phyloP scores from a whole-genome alignment of 2,113 vertebrate species.

The Lasiurus borealis region DNA sequence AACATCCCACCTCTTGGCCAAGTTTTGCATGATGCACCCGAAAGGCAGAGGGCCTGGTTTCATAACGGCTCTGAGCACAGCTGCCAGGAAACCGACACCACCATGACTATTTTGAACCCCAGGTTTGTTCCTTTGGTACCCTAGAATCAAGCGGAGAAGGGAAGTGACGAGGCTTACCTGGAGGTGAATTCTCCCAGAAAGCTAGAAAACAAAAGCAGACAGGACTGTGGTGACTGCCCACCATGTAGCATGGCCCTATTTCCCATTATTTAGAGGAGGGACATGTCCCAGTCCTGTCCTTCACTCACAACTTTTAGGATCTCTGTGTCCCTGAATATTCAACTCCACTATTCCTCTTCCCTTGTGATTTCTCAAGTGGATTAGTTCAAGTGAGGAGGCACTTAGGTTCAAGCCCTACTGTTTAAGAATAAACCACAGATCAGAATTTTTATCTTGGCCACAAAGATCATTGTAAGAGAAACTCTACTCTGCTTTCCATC shows the following conservation, averaged over 20 bases:
- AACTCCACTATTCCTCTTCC: neutral
- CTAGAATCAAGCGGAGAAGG: neutral
- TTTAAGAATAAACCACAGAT: neutral
- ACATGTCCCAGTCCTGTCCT: accelerated
- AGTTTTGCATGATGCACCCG: accelerated
- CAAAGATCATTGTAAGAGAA: neutral
- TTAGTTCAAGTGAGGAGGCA: neutral
- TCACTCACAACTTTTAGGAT: neutral
- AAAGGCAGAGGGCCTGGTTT: neutral
- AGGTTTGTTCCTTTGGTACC: neutral
- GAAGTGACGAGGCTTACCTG: conserved; percentile 83
- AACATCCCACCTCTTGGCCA: neutral
- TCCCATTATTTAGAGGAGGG: accelerated
- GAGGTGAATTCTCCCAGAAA: conserved; percentile 90
- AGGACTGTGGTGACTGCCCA: neutral
- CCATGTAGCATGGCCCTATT: accelerated
- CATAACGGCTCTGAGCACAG: neutral
- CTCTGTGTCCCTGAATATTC: accelerated
- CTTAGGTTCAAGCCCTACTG: neutral
- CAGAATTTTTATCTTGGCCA: neutral
- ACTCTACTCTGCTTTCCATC: neutral
- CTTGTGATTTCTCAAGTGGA: neutral
- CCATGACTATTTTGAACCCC: neutral
- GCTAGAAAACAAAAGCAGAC: conserved; percentile 79
- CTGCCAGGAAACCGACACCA: neutral